A percentile compares a stretch with the other conserved stretches of the same genome.
Evolutionary conservation across 2,113 vertebrate species (phyloP).

Genomic region (Camelus dromedarius): DNA sequence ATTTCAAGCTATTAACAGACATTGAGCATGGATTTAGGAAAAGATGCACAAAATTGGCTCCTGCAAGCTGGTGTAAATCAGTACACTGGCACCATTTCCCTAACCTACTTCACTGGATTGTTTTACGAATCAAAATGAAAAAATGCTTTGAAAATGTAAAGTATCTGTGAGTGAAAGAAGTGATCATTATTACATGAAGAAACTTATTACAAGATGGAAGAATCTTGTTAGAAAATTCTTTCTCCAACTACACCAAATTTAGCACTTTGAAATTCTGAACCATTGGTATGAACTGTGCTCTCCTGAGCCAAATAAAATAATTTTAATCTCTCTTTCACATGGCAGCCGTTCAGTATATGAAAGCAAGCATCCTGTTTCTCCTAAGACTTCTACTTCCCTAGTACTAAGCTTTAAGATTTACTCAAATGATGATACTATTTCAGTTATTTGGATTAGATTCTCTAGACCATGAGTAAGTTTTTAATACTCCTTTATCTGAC

Average conservation of each 20-base stretch:
- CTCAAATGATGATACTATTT: background rate
- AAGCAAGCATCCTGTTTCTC: background rate
- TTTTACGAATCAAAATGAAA: background rate
- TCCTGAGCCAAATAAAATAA: background rate
- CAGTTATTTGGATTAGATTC: constrained; percentile 5
- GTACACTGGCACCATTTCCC: background rate
- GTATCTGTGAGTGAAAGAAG: background rate
- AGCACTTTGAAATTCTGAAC: background rate
- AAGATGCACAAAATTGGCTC: background rate
- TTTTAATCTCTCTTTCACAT: background rate
- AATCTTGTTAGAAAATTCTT: background rate
- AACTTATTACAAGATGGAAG: background rate
- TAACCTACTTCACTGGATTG: background rate
- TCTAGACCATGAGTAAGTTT: background rate
- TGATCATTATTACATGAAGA: constrained; percentile 14
- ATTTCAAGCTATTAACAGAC: background rate
- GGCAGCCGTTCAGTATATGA: background rate
- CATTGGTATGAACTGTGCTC: background rate
- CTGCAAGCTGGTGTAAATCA: background rate
- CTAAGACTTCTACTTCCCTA: background rate
- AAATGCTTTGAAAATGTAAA: constrained; percentile 23
- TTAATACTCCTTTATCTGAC: background rate
- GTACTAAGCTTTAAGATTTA: background rate
- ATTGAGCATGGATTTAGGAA: background rate
- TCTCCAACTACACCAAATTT: background rate